phyloP scores from a whole-genome alignment of 2,888 invertebrate species.

The Philereme vetulata region DNA sequence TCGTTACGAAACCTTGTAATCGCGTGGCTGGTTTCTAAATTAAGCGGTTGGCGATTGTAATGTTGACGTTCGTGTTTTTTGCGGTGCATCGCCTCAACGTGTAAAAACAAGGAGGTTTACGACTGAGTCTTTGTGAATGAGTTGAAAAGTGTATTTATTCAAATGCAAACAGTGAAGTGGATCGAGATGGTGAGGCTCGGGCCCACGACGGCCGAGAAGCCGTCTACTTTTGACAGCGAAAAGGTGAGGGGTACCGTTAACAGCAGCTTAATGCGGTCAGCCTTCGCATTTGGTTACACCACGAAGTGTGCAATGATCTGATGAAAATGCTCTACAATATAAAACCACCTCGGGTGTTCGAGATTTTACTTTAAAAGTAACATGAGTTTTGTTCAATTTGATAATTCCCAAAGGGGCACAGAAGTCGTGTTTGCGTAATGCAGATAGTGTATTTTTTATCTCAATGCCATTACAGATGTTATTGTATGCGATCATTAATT shows the following conservation, averaged over 20 bases:
- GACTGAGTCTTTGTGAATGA: conserved; percentile 41
- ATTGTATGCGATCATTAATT: conserved; percentile 23
- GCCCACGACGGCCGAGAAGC: conserved; percentile 58
- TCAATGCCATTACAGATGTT: conserved; percentile 18
- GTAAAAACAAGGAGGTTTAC: conserved; percentile 40
- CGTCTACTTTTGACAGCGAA: conserved; percentile 67
- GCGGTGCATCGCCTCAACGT: conserved; percentile 48
- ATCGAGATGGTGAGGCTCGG: conserved; percentile 78
- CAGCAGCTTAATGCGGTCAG: conserved; percentile 24
- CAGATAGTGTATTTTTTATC: conserved; percentile 18
- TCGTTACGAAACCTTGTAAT: conserved; percentile 69
- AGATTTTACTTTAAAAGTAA: not conserved
- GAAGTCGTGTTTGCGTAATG: conserved; percentile 20
- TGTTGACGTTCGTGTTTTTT: conserved; percentile 60
- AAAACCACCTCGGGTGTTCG: not conserved
- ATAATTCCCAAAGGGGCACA: conserved; percentile 6
- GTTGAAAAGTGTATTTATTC: conserved; percentile 45
- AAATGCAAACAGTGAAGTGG: conserved; percentile 79
- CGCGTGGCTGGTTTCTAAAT: conserved; percentile 74
- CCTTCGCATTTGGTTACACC: conserved; percentile 19
- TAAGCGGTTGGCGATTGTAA: conserved; percentile 62
- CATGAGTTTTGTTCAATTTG: conserved; percentile 2
- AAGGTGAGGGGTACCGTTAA: conserved; percentile 69
- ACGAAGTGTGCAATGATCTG: conserved; percentile 12
- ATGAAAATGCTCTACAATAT: conserved; percentile 22